These are phyloP conservation scores for Hyles lineata DNA, from an alignment of 2,888 invertebrate genomes.

Conservation along the genomic window DNA sequence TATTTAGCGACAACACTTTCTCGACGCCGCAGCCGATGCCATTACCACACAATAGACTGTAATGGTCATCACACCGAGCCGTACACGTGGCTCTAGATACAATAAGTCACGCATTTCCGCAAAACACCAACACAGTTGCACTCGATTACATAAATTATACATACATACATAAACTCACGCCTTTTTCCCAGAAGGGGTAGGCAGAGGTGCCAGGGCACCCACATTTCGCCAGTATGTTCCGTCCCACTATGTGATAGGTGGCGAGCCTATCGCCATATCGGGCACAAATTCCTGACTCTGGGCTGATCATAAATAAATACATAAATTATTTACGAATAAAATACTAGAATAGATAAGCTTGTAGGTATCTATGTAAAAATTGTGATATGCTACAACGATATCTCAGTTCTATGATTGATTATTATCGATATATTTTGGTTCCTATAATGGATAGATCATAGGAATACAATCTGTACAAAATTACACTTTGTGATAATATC, in stretches of 20 bases:
- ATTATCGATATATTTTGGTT: too few relatives aligned
- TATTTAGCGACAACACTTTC: conserved; percentile 74
- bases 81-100: conserved; percentile 41
- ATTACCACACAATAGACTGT: conserved; percentile 75
- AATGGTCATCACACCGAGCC: conserved; percentile 52
- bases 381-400: neutral
- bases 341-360: neutral
- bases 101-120: conserved; percentile 26
- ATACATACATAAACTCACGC: too few relatives aligned
- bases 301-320: too few relatives aligned
- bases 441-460: too few relatives aligned
- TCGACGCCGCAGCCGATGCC: conserved; percentile 54
- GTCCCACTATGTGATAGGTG: too few relatives aligned
- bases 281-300: too few relatives aligned
- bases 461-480: too few relatives aligned
- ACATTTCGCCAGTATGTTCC: too few relatives aligned
- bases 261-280: too few relatives aligned
- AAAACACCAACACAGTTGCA: conserved; percentile 19
- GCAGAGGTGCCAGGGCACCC: too few relatives aligned
- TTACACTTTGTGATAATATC: too few relatives aligned
- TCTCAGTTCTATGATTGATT: neutral
- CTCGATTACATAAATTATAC: neutral
- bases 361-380: neutral
- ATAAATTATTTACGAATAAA: neutral
- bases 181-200: too few relatives aligned